Evolutionary conservation across 2,888 invertebrate species (phyloP).

Genomic region (Sinotaia quadrata): DNA sequence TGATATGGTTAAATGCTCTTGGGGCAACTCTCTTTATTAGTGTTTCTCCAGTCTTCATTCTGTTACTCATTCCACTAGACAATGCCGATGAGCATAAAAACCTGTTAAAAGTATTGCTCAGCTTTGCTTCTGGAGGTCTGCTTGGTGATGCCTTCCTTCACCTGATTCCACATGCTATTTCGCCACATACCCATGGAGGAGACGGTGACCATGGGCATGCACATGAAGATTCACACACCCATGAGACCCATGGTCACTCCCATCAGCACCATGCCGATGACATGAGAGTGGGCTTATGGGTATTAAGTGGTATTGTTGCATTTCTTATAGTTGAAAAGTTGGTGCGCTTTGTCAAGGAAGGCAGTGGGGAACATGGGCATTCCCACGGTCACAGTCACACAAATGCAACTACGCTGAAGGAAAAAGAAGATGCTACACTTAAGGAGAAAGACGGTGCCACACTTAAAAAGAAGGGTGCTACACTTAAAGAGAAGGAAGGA

Average conservation of each 20-base stretch:
- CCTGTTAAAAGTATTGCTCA: slow-evolving; percentile 82
- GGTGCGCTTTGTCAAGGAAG: slow-evolving; percentile 83
- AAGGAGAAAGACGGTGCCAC: not conserved
- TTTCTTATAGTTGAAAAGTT: slow-evolving; percentile 94
- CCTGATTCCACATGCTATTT: slow-evolving; percentile 94
- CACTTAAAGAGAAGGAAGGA: not conserved
- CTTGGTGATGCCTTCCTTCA: slow-evolving; percentile 99
- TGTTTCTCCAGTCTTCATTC: slow-evolving; percentile 92
- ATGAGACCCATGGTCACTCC: slow-evolving; percentile 74
- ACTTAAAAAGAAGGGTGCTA: not conserved
- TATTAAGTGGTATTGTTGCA: slow-evolving; percentile 91
- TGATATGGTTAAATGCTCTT: slow-evolving; percentile 86
- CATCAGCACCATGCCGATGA: slow-evolving; percentile 76
- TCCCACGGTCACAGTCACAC: slow-evolving; percentile 79
- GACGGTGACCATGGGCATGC: slow-evolving; percentile 76
- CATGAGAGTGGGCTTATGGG: slow-evolving; percentile 93
- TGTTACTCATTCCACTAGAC: slow-evolving; percentile 93
- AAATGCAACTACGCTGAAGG: slow-evolving; percentile 31
- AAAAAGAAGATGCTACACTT: not conserved
- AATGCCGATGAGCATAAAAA: slow-evolving; percentile 83
- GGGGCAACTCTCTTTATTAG: slow-evolving; percentile 94
- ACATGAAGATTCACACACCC: slow-evolving; percentile 70
- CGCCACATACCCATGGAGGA: slow-evolving; percentile 71
- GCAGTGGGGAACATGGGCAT: slow-evolving; percentile 75
- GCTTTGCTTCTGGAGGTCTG: slow-evolving; percentile 79